These are phyloP conservation scores for Nipponacmea schrenckii DNA, from an alignment of 2,888 invertebrate species.

Conservation along the genomic window DNA sequence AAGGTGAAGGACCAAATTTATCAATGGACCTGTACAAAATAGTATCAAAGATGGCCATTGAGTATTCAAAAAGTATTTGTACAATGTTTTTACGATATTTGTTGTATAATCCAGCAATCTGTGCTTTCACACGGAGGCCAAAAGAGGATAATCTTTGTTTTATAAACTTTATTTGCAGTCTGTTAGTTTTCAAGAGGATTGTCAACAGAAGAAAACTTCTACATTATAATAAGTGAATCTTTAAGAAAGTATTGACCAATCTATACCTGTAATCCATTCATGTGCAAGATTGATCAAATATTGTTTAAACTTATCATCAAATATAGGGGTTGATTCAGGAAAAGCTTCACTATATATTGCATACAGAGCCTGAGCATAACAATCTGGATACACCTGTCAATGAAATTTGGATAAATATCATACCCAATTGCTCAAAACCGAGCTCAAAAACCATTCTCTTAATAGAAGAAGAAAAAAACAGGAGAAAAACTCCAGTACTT, in stretches of 20 bases:
- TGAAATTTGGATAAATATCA: not conserved
- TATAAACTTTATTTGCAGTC: too few relatives aligned
- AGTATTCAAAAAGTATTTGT: too few relatives aligned
- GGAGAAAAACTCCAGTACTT: not conserved
- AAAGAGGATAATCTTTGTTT: too few relatives aligned
- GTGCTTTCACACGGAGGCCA: too few relatives aligned
- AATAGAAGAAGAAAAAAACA: not conserved
- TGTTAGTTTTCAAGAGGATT: too few relatives aligned
- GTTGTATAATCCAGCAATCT: too few relatives aligned
- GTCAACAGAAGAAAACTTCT: too few relatives aligned
- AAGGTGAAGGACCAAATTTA: not conserved
- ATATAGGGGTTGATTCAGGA: slow-evolving; percentile 59
- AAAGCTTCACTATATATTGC: slow-evolving; percentile 61
- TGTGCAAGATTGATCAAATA: slow-evolving; percentile 51
- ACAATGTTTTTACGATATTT: too few relatives aligned
- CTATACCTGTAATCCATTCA: slow-evolving; percentile 63
- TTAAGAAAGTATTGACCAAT: too few relatives aligned
- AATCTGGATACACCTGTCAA: slow-evolving; percentile 61
- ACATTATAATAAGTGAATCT: too few relatives aligned
- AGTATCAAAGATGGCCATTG: too few relatives aligned
- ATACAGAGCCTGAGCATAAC: slow-evolving; percentile 61
- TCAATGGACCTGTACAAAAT: not conserved
- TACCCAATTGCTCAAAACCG: not conserved
- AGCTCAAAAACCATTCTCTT: not conserved
- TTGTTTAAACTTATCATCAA: slow-evolving; percentile 62